A percentile compares a stretch with the other conserved stretches of the same genome.
Conservation (phyloP, 2,888 invertebrate species). For the Nemotelus nigrinus region DNA sequence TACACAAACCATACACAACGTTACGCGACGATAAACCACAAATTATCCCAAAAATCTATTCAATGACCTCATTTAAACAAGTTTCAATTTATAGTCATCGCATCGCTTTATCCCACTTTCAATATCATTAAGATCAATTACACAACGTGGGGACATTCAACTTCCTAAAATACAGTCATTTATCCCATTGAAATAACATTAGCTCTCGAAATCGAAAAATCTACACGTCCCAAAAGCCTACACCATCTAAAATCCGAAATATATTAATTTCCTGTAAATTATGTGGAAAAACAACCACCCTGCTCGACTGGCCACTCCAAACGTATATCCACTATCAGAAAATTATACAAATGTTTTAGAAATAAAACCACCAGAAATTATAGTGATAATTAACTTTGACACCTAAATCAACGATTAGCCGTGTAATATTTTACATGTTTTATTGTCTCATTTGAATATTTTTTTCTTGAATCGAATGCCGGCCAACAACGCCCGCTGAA, state of each 20-base stretch:
- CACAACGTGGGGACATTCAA: not conserved
- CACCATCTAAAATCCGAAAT: conserved; percentile 13
- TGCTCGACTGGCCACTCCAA: conserved; percentile 5
- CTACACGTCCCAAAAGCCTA: not conserved
- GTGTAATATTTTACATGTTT: conserved; percentile 34
- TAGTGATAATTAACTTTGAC: conserved; percentile 43
- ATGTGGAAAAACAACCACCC: conserved; percentile 31
- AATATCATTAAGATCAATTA: conserved; percentile 22
- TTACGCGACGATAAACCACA: no score
- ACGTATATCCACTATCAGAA: conserved; percentile 8
- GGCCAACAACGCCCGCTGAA: not conserved
- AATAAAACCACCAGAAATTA: conserved; percentile 34
- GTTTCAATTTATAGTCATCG: not conserved
- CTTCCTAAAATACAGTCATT: conserved; percentile 8
- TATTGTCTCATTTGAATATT: conserved; percentile 41
- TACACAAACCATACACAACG: no score
- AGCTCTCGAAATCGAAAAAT: no score
- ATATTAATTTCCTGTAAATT: conserved; percentile 38
- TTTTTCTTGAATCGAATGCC: not conserved
- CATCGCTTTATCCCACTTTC: not conserved
- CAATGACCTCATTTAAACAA: not conserved
- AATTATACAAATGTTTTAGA: conserved; percentile 27
- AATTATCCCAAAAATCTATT: not conserved
- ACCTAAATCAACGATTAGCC: conserved; percentile 39
- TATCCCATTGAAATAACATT: not conserved